These are phyloP conservation scores for Myrmecobius fasciatus DNA, from an alignment of 2,113 vertebrate species.

Conservation along the genomic window DNA sequence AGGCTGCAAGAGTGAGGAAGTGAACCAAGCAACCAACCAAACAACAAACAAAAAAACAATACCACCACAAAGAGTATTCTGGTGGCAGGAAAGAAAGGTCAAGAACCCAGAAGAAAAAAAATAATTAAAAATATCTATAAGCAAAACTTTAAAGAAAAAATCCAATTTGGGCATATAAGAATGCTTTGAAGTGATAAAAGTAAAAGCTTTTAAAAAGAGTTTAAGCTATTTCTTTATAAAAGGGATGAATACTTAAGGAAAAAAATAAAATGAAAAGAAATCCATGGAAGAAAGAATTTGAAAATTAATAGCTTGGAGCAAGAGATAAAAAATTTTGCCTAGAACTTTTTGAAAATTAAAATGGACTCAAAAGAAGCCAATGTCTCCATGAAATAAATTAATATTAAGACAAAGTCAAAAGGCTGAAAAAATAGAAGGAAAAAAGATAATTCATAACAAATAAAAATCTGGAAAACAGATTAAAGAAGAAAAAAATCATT, in stretches of 20 bases:
- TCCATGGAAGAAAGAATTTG: background rate
- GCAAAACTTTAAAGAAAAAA: background rate
- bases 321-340: background rate
- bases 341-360: background rate
- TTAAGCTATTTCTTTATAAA: background rate
- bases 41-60: background rate
- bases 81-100: background rate
- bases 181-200: background rate
- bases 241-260: background rate
- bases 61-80: background rate
- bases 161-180: background rate
- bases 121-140: background rate
- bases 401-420: background rate
- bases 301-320: background rate
- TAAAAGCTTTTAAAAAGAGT: background rate
- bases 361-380: background rate
- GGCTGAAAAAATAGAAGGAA: background rate
- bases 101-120: background rate
- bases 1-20: background rate
- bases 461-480: background rate
- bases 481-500: background rate
- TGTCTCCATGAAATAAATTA: background rate
- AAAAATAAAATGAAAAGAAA: background rate
- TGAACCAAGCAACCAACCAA: background rate
- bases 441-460: background rate